Percentiles rank a stretch among this genome's conserved stretches.
These are phyloP conservation scores for Drosophila triauraria DNA, from an alignment of 1,140 invertebrate species.

Conservation along the genomic window DNA sequence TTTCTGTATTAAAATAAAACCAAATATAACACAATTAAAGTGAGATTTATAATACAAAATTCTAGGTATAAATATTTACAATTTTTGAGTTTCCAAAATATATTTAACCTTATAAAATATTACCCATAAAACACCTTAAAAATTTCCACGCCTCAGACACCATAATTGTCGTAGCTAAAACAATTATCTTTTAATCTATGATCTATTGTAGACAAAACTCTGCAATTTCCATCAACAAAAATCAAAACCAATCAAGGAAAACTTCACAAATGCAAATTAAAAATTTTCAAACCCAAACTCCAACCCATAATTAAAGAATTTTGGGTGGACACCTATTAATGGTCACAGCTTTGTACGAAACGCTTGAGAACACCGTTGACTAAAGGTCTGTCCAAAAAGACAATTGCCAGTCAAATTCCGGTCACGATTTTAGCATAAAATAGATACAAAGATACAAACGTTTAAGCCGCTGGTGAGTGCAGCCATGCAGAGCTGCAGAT, in stretches of 20 bases:
- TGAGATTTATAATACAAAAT: neutral
- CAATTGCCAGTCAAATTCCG: constrained; percentile 49
- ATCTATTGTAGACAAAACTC: neutral
- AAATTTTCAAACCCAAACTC: no score
- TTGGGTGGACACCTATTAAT: constrained; percentile 37
- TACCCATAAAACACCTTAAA: neutral
- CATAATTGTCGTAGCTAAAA: neutral
- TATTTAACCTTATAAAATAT: neutral
- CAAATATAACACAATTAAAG: neutral
- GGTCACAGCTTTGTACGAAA: constrained; percentile 16
- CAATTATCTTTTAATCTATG: neutral
- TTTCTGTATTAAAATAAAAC: neutral
- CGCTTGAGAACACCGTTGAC: constrained; percentile 14
- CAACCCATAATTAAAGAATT: constrained; percentile 18
- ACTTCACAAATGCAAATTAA: neutral
- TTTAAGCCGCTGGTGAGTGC: constrained; percentile 21
- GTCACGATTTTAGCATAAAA: constrained; percentile 61
- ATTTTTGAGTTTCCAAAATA: neutral
- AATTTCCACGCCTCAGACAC: neutral
- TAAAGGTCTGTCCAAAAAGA: constrained; percentile 34
- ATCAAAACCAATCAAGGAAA: neutral
- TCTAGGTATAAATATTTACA: no score
- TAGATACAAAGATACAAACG: constrained; percentile 7
- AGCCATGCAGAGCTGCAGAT: constrained; percentile 15
- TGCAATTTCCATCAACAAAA: neutral